These are phyloP conservation scores for Invenusta paracnida DNA, from an alignment of 2,888 invertebrate species.

Conservation along the genomic window DNA sequence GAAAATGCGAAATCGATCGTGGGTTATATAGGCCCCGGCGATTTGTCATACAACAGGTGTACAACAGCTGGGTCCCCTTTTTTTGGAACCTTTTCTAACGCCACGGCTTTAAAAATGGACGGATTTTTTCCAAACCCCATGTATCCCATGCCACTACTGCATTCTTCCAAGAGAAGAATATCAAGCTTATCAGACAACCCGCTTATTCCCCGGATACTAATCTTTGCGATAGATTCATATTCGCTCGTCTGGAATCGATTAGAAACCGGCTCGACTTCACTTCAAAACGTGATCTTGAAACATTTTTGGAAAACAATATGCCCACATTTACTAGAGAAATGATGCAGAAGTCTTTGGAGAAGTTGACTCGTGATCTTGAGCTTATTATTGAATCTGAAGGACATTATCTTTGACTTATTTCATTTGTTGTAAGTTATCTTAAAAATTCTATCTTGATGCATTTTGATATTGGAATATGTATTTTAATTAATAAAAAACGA, in stretches of 20 bases:
- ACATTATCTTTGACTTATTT: background rate
- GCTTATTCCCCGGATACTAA: background rate
- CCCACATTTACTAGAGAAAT: background rate
- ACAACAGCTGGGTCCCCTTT: too few relatives aligned
- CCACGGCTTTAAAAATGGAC: too few relatives aligned
- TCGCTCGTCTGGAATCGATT: background rate
- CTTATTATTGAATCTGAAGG: background rate
- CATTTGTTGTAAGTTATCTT: background rate
- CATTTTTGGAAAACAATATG: background rate
- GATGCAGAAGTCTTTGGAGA: background rate
- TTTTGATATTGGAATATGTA: background rate
- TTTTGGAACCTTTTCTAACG: too few relatives aligned
- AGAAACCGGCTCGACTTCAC: background rate
- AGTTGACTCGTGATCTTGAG: background rate
- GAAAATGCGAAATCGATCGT: too few relatives aligned
- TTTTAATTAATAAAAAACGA: background rate
- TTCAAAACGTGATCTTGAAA: background rate
- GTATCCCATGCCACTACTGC: background rate
- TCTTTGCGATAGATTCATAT: background rate
- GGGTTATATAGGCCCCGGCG: too few relatives aligned
- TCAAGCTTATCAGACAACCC: background rate
- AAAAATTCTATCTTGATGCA: background rate
- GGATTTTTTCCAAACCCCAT: background rate
- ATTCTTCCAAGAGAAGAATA: background rate
- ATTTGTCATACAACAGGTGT: too few relatives aligned